A percentile compares a stretch with the other conserved stretches of the same genome.
phyloP scores from a whole-genome alignment of 2,797 vertebrate species.

The Chiloscyllium punctatum region DNA sequence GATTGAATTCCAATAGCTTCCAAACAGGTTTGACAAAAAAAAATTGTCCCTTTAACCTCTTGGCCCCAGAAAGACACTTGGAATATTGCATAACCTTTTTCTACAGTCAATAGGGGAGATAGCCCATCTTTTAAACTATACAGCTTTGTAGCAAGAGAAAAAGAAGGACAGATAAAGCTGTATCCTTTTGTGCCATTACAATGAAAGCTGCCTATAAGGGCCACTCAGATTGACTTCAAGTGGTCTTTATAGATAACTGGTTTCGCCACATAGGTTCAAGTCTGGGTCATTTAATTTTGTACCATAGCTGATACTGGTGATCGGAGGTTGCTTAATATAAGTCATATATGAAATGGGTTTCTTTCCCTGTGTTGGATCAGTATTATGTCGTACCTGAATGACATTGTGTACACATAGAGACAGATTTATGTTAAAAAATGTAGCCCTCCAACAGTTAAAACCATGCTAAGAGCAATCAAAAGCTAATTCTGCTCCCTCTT shows the following conservation, averaged over 20 bases:
- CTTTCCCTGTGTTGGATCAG: slow-evolving; percentile 1
- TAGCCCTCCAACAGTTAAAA: slow-evolving; percentile 13
- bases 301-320: neutral
- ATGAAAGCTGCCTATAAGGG: slow-evolving; percentile 15
- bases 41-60: slow-evolving; percentile 31
- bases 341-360: neutral
- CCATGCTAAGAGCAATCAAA: neutral
- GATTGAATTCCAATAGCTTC: neutral
- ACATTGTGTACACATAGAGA: neutral
- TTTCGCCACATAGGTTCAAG: slow-evolving; percentile 22
- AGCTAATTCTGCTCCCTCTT: neutral
- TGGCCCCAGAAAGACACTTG: neutral
- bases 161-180: slow-evolving; percentile 26
- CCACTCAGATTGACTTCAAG: slow-evolving; percentile 18
- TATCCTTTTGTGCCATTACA: slow-evolving; percentile 21
- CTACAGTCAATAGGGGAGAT: slow-evolving; percentile 21
- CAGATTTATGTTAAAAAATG: neutral
- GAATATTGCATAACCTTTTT: neutral
- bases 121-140: slow-evolving; percentile 7
- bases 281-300: slow-evolving; percentile 35
- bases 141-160: neutral
- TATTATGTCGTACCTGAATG: neutral
- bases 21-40: neutral
- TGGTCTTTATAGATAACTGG: slow-evolving; percentile 33
- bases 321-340: neutral